These are phyloP conservation scores for Sclerurus mexicanus DNA, from an alignment of 2,113 vertebrate species.

Conservation along the genomic window DNA sequence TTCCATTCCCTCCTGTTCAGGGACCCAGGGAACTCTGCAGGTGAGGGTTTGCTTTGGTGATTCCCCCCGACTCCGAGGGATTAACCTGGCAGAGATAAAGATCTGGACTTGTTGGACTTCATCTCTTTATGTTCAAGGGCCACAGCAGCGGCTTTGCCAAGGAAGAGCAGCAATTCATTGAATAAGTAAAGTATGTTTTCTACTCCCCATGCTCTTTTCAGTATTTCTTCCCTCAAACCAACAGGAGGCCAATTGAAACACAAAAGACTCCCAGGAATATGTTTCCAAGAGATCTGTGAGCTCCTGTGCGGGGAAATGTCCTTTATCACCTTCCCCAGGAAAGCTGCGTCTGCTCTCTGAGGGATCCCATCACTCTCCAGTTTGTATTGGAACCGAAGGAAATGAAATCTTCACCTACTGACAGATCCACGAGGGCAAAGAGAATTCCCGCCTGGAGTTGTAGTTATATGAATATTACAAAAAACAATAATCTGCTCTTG, in stretches of 20 bases:
- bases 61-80: background rate
- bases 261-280: background rate
- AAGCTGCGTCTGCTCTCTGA: background rate
- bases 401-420: background rate
- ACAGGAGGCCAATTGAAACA: background rate
- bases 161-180: background rate
- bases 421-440: background rate
- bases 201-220: background rate
- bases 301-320: background rate
- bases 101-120: background rate
- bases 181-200: background rate
- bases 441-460: rapidly evolving
- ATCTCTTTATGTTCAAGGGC: background rate
- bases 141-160: background rate
- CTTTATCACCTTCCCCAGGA: background rate
- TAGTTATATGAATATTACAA: background rate
- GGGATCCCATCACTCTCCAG: background rate
- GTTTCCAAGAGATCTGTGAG: background rate
- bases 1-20: background rate
- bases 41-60: background rate
- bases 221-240: background rate
- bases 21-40: background rate
- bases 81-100: background rate
- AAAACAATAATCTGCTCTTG: background rate
- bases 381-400: background rate